Conservation (phyloP, 1,140 invertebrate species). For the Lasioglossum albipes region DNA sequence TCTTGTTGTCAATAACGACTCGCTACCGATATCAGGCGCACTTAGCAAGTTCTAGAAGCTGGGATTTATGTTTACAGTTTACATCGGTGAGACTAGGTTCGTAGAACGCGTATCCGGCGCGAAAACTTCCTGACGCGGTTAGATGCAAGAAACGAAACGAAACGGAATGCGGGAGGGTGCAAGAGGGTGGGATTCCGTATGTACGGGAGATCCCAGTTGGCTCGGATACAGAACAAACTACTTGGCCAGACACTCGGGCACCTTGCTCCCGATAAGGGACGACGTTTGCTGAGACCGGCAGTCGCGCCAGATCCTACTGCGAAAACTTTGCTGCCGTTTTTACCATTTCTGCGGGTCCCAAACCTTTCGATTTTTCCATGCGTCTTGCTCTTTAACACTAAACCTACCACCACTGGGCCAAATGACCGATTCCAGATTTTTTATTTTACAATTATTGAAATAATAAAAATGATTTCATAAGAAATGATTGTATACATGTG, state of each 20-base stretch:
- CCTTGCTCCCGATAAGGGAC: slow-evolving; percentile 52
- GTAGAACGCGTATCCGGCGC: neutral
- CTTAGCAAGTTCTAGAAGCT: neutral
- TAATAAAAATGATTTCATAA: too few species aligned
- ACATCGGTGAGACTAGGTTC: neutral
- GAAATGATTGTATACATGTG: too few species aligned
- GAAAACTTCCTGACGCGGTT: slow-evolving; percentile 1
- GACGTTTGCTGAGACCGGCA: slow-evolving; percentile 41
- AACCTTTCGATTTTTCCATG: neutral
- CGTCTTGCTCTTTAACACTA: neutral
- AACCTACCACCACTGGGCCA: too few species aligned
- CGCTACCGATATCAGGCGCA: neutral
- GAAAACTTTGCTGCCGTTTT: slow-evolving; percentile 19
- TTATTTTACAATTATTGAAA: too few species aligned
- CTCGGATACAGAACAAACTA: slow-evolving; percentile 49
- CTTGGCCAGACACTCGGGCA: slow-evolving; percentile 71
- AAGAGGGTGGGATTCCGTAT: neutral
- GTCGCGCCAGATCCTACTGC: slow-evolving; percentile 46
- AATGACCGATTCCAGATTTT: too few species aligned
- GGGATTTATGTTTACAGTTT: slow-evolving; percentile 27
- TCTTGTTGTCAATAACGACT: slow-evolving; percentile 8
- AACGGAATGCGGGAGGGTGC: neutral
- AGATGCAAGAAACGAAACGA: neutral
- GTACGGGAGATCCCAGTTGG: slow-evolving; percentile 29
- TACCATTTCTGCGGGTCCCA: neutral